Evolutionary conservation across 2,888 invertebrate genomes (phyloP), one percentile per base, ranked within the genome.

Genomic region (Abscondita cerata): DNA sequence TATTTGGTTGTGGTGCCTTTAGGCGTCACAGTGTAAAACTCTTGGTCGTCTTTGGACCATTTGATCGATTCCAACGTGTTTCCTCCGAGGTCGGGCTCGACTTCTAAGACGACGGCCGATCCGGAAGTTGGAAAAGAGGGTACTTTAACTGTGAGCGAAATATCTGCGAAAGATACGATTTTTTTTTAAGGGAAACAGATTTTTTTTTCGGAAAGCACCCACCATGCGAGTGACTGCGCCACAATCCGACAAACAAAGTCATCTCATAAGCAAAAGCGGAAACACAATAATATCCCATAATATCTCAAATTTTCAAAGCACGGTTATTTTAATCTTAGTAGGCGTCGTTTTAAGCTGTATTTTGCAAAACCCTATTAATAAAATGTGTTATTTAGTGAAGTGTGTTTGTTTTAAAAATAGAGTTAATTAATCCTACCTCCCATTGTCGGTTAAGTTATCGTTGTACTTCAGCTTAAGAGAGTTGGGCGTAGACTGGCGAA

Each of bases 111-210:
- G 12, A 62, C 62, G 13, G 40, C 54, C 25, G 58, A 41, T 20
- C 62, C 62, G 38, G 31, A 58, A 19, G 11, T 62, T 16, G 62
- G 62, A 33, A 62, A 62, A 3, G 62, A 62, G n/a, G 62, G 62
- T 5, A 62, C 62, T 44, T 62, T 62, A 33, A 62, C 48, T 25
- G 13, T 46, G 44, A 62, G 16, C 9, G 48, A 38, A 33, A 62
- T 54, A 18, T 62, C 62, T 62, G 36, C 2, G 16, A 41, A 40
- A 38, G 25, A 48, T n/a, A 44, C n/a, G n/a, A n/a, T 44, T 44
- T 6, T 16, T 44, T 44, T 41, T 16, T 4, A 12, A 12, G 11
- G 36, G 3, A n/a, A 2, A n/a, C 12, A 36, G 36, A n/a, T 5
- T 44, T 18, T 19, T 44, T 13, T 4, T 44, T 44, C n/a, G n/a